A percentile compares a stretch with the other conserved stretches of the same genome.
Evolutionary conservation across 2,888 invertebrate genomes (phyloP).

Genomic region (Alsophila aescularia): DNA sequence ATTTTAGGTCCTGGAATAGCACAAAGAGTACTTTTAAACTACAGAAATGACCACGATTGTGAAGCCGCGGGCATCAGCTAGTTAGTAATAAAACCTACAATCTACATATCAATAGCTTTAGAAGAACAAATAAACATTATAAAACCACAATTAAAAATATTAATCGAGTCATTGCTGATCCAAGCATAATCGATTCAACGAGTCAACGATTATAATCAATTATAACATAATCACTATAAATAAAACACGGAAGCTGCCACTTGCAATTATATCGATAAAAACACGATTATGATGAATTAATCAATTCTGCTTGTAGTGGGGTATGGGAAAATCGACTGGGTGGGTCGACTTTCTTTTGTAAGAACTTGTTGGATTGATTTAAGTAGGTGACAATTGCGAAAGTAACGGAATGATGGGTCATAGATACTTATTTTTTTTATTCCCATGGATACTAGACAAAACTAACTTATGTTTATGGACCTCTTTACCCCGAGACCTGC

Average conservation of each 20-base stretch:
- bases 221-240: slow-evolving; percentile 65
- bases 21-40: too few relatives aligned
- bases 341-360: slow-evolving; percentile 70
- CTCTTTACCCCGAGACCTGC: too few relatives aligned
- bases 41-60: too few relatives aligned
- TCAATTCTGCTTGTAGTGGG: slow-evolving; percentile 54
- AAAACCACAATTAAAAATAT: slow-evolving; percentile 18
- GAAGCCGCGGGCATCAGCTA: too few relatives aligned
- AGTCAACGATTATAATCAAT: slow-evolving; percentile 65
- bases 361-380: slow-evolving; percentile 11
- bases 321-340: slow-evolving; percentile 67
- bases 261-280: slow-evolving; percentile 62
- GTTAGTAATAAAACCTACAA: neutral
- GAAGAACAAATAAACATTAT: neutral
- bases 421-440: neutral
- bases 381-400: slow-evolving; percentile 17
- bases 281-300: slow-evolving; percentile 71
- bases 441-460: slow-evolving; percentile 7
- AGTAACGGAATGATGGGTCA: slow-evolving; percentile 8
- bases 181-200: slow-evolving; percentile 64
- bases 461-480: too few relatives aligned
- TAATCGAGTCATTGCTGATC: slow-evolving; percentile 57
- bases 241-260: slow-evolving; percentile 70
- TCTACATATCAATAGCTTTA: neutral
- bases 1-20: too few relatives aligned